Conservation (phyloP, 2,888 invertebrate species). For the Nomada flava region DNA sequence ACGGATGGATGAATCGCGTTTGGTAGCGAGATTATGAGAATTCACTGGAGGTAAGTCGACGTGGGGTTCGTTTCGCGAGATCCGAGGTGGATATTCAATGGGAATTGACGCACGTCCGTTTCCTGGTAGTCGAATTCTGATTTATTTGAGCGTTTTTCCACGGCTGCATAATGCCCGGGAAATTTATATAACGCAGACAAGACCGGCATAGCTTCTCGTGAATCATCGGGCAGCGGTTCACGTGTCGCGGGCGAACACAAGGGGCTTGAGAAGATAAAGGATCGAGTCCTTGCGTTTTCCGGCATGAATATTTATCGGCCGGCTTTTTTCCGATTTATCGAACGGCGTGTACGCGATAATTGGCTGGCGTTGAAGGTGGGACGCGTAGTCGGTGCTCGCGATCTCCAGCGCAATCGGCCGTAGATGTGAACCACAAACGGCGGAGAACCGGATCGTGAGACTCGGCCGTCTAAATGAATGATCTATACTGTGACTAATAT, state of each 20-base stretch:
- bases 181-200: conserved; percentile 53
- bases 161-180: not conserved
- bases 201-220: conserved; percentile 32
- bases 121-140: conserved; percentile 24
- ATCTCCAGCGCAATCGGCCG: not conserved
- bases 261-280: conserved; percentile 15
- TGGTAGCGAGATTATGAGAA: not conserved
- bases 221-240: conserved; percentile 55
- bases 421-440: not conserved
- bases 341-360: conserved; percentile 17
- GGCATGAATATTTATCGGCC: conserved; percentile 56
- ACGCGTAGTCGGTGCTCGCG: not conserved
- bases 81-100: not conserved
- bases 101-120: conserved; percentile 24
- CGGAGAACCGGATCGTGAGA: conserved; percentile 25
- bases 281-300: conserved; percentile 57
- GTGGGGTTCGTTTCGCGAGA: too few species aligned
- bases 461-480: conserved; percentile 30
- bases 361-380: conserved; percentile 16
- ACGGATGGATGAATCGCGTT: not conserved
- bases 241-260: conserved; percentile 23
- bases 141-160: conserved; percentile 22
- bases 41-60: too few species aligned
- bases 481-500: conserved; percentile 30
- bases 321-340: conserved; percentile 20